Percentiles rank a stretch among this genome's conserved stretches.
Conservation (phyloP, 2,797 vertebrate species). For the Eospalax fontanierii region DNA sequence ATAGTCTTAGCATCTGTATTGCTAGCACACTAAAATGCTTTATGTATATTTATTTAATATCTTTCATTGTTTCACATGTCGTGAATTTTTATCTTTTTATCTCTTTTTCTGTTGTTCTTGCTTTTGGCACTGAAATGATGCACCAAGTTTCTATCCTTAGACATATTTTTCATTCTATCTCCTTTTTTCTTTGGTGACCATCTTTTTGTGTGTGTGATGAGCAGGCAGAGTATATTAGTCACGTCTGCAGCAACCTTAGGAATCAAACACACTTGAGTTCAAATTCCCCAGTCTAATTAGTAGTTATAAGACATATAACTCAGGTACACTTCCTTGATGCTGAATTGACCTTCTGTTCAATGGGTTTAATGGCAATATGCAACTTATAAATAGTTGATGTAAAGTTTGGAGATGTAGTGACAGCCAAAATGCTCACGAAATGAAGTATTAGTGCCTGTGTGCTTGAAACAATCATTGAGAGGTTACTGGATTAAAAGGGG, state of each 20-base stretch:
- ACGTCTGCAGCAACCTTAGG: not conserved
- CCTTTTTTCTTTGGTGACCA: not conserved
- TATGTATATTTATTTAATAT: slow-evolving; percentile 33
- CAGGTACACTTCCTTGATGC: not conserved
- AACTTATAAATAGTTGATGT: too few species aligned
- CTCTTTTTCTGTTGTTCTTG: not conserved
- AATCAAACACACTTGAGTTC: not conserved
- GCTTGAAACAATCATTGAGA: too few species aligned
- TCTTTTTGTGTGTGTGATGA: not conserved
- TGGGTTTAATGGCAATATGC: too few species aligned
- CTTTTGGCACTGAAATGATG: not conserved
- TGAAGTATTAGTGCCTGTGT: too few species aligned
- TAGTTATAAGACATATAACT: not conserved
- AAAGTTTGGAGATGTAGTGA: too few species aligned
- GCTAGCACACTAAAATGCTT: too few species aligned
- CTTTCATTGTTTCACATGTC: not conserved
- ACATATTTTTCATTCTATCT: not conserved
- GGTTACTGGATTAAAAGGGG: too few species aligned
- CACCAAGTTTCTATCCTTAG: not conserved
- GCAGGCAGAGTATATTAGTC: not conserved
- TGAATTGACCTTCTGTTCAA: too few species aligned
- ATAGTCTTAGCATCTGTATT: not conserved
- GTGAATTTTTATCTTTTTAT: not conserved
- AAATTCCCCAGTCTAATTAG: not conserved
- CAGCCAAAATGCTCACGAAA: too few species aligned